Base-by-base conservation (phyloP, 2,888 invertebrate genomes). In the Minunthozetes semirufus region DNA sequence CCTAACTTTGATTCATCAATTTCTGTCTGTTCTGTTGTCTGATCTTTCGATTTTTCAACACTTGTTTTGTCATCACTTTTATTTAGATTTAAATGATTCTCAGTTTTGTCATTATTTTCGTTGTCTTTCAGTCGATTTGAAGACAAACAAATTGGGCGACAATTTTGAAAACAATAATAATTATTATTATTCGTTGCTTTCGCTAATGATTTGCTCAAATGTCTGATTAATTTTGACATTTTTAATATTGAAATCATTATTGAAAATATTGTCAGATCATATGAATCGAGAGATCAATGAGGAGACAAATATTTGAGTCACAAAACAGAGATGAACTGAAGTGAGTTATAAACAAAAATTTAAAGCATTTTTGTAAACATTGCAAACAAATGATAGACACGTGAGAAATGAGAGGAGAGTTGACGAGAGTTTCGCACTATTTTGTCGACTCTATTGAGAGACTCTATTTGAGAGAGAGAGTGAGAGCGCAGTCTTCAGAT, bases 401-500 rank as follows among this genome's bases (percentile, higher is more conserved):
- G 63, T 63, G 63, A 63, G 63, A 38, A 25, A 13, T 9, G 25
- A n/a, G 6, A 38, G 33, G 2, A 33, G 63, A 25, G 25, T 22
- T 22, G 22, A 42, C 8, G 6, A 42, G 42, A 42, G 42, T 42
- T 11, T 8, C 8, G n/a, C 17, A 19, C 19, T 53, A n/a, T 25
- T 9, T 9, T 9, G 5, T 29, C 25, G 9, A 61, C 29, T 22
- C n/a, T n/a, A n/a, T n/a, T 61, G 61, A 61, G 5, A 11, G 27
- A 59, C 59, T 11, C 1, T 17, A 22, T n/a, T 6, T 13, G 42
- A 53, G 17, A 53, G 56, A 25, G 56, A 22, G 56, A 68, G 38
- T 11, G 68, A 68, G 68, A 68, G 68, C 68, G 68, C 68, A 63
- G 33, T 29, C 63, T 27, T 63, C 17, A 56, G 33, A 33, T 33